Evolutionary conservation across 2,113 vertebrate genomes (phyloP), one percentile per base, ranked within the genome.

Genomic region (Pipa parva): DNA sequence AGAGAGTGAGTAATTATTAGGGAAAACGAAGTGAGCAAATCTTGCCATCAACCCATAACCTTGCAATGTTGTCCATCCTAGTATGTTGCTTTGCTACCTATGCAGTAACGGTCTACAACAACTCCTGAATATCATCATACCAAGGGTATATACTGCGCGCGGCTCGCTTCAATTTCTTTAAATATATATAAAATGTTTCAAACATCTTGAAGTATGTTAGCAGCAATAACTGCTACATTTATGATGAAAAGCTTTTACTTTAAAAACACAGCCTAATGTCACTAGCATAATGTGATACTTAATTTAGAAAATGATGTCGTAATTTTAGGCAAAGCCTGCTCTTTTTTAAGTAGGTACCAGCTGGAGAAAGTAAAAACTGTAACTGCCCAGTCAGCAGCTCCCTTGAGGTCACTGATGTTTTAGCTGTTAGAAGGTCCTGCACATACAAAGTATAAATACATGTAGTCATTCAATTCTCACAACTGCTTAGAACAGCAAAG

Each of bases 341-440:
- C 59, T 61, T 69, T 65, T 69, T 61, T 69, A 70, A 70, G 58
- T 54, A 54, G 57, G 46, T 60, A 46, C 31, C 66, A 70, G 66
- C 66, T 70, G 66, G 66, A 70, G 66, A 61, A 61, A 61, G 48
- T 61, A 51, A 28, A 58, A 58, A 66, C 28, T 37, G 4, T 59
- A 54, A 70, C 31, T 70, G 66, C 66, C 58, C 66, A 70, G 57
- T 70, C 66, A 70, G 66, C 66, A 70, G 66, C 58, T 70, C 66
- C 66, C 66, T 61, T 27, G 66, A 70, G 66, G 66, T 70, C 66
- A 70, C 26, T 45, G 57, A 45, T 22, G 66, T 31, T 60, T 69
- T 52, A 50, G 22, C 56, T 59, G 26, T 68, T 60, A 61, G 66
- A 26, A 60, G 31, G 66, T 70, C 66, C 66, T 70, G 66, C 58